Evolutionary conservation across 2,888 invertebrate genomes (phyloP).

Genomic region (Bugulina stolonifera): DNA sequence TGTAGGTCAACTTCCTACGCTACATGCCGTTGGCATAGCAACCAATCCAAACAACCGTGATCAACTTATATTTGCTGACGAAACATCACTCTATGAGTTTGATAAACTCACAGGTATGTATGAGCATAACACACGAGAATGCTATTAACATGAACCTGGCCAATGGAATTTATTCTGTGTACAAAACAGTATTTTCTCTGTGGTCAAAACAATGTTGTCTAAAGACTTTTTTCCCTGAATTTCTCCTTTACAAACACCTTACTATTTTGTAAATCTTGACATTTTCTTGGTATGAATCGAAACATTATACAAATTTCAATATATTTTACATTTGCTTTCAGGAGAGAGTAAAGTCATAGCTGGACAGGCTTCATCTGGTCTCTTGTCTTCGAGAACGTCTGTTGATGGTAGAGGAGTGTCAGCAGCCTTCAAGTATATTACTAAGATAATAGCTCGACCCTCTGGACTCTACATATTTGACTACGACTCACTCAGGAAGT

Average conservation of each 20-base stretch:
- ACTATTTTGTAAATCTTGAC: too few species aligned
- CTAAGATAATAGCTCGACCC: slow-evolving; percentile 5
- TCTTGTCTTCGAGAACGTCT: not conserved
- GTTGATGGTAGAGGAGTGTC: not conserved
- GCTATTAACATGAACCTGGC: too few species aligned
- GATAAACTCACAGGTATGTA: not conserved
- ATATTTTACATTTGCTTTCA: too few species aligned
- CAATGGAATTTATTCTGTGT: too few species aligned
- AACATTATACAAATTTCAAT: too few species aligned
- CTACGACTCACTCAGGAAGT: slow-evolving; percentile 5
- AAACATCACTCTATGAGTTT: slow-evolving; percentile 16
- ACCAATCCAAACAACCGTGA: not conserved
- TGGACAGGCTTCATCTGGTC: not conserved
- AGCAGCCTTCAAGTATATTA: slow-evolving; percentile 13
- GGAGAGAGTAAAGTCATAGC: not conserved
- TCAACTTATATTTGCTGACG: not conserved
- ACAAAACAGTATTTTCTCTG: too few species aligned
- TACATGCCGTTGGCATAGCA: slow-evolving; percentile 11
- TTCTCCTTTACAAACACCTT: too few species aligned
- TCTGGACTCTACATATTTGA: slow-evolving; percentile 24
- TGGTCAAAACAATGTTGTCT: too few species aligned
- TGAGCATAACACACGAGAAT: too few species aligned
- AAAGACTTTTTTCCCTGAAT: too few species aligned
- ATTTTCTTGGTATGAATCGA: too few species aligned
- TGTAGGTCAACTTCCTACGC: not conserved